A percentile compares a stretch with the other conserved stretches of the same genome.
phyloP scores from a whole-genome alignment of 2,113 vertebrate species.

The Furnarius figulus region DNA sequence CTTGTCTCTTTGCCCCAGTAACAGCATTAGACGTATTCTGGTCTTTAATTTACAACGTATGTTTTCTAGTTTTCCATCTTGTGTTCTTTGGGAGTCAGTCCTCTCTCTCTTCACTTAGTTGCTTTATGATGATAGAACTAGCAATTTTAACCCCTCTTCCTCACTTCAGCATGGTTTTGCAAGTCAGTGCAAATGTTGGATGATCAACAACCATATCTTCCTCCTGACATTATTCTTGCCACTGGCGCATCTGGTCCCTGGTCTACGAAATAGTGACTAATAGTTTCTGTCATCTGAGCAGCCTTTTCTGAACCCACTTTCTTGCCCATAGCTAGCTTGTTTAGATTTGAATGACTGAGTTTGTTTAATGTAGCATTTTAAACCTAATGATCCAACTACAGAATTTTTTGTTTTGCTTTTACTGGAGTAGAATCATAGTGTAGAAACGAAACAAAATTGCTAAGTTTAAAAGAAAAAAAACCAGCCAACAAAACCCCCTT shows the following conservation, averaged over 20 bases:
- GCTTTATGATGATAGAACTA: neutral
- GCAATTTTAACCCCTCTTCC: neutral
- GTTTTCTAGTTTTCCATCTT: neutral
- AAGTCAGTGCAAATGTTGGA: neutral
- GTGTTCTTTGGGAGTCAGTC: neutral
- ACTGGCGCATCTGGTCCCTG: neutral
- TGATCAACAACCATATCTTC: neutral
- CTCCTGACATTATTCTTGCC: neutral
- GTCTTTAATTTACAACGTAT: neutral
- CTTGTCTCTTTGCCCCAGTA: neutral
- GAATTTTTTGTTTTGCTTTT: neutral
- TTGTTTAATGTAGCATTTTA: neutral
- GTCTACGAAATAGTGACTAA: neutral
- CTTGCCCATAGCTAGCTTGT: neutral
- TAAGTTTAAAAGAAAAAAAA: neutral
- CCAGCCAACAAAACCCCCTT: neutral
- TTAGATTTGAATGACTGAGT: neutral
- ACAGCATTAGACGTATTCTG: neutral
- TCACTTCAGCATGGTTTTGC: neutral
- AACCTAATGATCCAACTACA: neutral
- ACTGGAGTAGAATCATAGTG: neutral
- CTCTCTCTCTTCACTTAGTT: neutral
- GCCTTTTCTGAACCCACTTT: neutral
- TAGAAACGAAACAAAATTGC: neutral
- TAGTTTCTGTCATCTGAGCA: neutral